Conservation (phyloP, 1,140 invertebrate species). For the Scaptomyza montana region DNA sequence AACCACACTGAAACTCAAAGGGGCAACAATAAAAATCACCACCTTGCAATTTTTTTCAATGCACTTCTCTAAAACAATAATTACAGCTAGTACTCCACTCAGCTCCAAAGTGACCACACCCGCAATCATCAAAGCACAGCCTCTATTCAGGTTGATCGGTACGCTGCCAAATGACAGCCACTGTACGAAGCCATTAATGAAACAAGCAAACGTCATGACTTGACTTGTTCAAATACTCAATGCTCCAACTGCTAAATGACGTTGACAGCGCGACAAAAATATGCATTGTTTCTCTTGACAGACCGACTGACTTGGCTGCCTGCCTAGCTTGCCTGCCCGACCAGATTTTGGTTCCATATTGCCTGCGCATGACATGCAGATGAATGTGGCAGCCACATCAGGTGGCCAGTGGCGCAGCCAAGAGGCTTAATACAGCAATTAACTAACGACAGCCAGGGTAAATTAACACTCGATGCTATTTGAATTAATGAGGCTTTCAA, state of each 20-base stretch:
- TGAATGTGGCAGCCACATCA: constrained; percentile 45
- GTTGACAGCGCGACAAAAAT: constrained; percentile 49
- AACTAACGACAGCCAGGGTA: constrained; percentile 6
- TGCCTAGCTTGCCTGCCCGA: constrained; percentile 1
- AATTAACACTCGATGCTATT: constrained; percentile 17
- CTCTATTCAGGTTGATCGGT: background rate
- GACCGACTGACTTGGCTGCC: background rate
- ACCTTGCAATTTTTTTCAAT: constrained; percentile 8
- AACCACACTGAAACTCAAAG: constrained; percentile 17
- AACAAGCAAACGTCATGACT: constrained; percentile 59
- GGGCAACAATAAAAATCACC: constrained; percentile 31
- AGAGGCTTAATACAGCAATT: constrained; percentile 32
- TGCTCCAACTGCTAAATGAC: constrained; percentile 19
- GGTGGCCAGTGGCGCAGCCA: constrained; percentile 29
- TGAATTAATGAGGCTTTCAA: background rate
- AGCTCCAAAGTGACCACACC: constrained; percentile 41
- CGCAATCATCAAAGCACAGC: constrained; percentile 37
- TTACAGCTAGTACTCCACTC: constrained; percentile 37
- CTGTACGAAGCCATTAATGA: constrained; percentile 59
- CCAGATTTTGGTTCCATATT: constrained; percentile 11
- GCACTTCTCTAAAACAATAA: constrained; percentile 55
- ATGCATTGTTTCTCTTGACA: constrained; percentile 50
- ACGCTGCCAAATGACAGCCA: constrained; percentile 52
- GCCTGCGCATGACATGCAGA: constrained; percentile 38
- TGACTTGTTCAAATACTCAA: constrained; percentile 31